Conservation (phyloP, 1,140 invertebrate genomes). For the Lordiphosa stackelbergi region DNA sequence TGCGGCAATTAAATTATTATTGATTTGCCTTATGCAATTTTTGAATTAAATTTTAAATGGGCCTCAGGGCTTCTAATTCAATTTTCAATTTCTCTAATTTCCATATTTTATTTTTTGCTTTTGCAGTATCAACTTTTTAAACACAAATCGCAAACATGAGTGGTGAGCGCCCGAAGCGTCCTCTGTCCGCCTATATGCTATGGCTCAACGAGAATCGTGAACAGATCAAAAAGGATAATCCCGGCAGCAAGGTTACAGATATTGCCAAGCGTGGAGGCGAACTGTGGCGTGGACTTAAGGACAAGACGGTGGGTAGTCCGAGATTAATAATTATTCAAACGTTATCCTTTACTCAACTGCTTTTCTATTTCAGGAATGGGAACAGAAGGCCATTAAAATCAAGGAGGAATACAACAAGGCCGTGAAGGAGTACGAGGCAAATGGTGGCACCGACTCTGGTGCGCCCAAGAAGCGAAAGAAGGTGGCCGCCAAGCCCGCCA, state of each 20-base stretch:
- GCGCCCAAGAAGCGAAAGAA: constrained; percentile 78
- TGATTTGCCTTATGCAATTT: constrained; percentile 35
- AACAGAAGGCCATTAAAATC: constrained; percentile 88
- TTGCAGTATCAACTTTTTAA: constrained; percentile 8
- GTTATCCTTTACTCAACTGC: neutral
- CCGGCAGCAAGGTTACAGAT: constrained; percentile 89
- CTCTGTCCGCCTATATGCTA: constrained; percentile 90
- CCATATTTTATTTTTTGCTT: neutral
- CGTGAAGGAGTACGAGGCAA: constrained; percentile 92
- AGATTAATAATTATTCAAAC: neutral
- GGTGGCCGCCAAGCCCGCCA: constrained; percentile 77
- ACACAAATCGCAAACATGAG: constrained; percentile 80
- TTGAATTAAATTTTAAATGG: constrained; percentile 46
- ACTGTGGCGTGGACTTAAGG: constrained; percentile 84
- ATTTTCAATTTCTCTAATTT: neutral
- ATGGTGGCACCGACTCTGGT: constrained; percentile 80
- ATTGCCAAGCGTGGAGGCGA: constrained; percentile 92
- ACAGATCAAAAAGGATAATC: constrained; percentile 88
- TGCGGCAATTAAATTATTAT: constrained; percentile 50
- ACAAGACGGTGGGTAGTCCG: constrained; percentile 60
- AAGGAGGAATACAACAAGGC: constrained; percentile 92
- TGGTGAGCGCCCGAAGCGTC: constrained; percentile 90
- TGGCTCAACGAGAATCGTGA: constrained; percentile 91
- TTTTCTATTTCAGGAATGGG: constrained; percentile 86
- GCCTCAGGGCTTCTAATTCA: neutral